Evolutionary conservation across 1,140 invertebrate genomes (phyloP), one percentile per base, ranked within the genome.

Genomic region (Drosophila funebris): DNA sequence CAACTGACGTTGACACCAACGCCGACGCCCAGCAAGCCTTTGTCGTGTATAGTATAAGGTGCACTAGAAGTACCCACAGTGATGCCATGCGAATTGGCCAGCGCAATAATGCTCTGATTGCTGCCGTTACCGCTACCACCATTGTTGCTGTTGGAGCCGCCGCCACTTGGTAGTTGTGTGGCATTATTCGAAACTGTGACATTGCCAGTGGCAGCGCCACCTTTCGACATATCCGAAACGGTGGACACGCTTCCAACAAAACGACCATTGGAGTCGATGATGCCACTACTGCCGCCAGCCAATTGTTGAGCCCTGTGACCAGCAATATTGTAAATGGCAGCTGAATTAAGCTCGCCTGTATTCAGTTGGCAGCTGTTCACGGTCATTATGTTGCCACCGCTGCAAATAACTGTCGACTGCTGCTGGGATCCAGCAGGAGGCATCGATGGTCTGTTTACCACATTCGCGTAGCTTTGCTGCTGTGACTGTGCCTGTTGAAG

Each of bases 381-480:
- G 1, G 71, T 62, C 75, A 82, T 66, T 36, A 76, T 68, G 24
- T 69, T 79, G n/a, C 56, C 60, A 14, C 68, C 57, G n/a, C 70
- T 73, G 36, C 76, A 87, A 2, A 81, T 75, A 4, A 78, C 75
- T n/a, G 78, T 63, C 2, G 81, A 71, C 36, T 73, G 69, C 13
- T 76, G 76, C 36, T 72, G 67, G 2, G 31, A 27, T 63, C 46
- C 57, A 33, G 57, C 56, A 46, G 68, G 16, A 46, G 68, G 16
- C 16, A 39, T 60, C 7, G 58, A 7, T 36, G 67, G 14, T 33
- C 78, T 74, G 31, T 80, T 87, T 6, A 77, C 69, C 41, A 74
- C 76, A 31, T 72, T 83, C 6, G 76, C 67, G 44, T 74, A 87
- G 48, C 67, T 87, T 66, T 85, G 78, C 60, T 69, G 46, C 13